Base-by-base conservation (phyloP, 2,797 vertebrate genomes). In the Sebastes cheni region DNA sequence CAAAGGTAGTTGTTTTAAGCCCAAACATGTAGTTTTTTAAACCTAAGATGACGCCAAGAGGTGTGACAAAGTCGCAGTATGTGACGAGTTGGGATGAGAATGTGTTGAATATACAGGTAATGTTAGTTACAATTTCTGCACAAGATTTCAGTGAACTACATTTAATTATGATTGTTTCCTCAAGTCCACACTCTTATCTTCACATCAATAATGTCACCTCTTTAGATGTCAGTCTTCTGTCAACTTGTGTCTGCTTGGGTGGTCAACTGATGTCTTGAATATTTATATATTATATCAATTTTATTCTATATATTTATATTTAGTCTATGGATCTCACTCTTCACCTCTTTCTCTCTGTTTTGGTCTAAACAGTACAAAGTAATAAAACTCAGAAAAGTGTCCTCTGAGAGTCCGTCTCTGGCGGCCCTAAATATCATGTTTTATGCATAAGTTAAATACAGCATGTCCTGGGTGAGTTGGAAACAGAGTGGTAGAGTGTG, bases 371-470 rank as follows among this genome's bases (percentile, higher is more conserved):
- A 67, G 55, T 56, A 65, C 60, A 70, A 75, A 82, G 60, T 59
- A 27, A 34, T 79, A 71, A 80, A 68, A 77, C 46, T 77, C 39
- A 27, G 59, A 18, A 82, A 79, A 36, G 18, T 54, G 52, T 82
- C 84, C 54, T 76, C 32, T 27, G 82, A 79, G 81, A 80, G 16
- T 65, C 7, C 27, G 64, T 75, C 79, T 81, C 84, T 39, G n/a
- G 58, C 56, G 84, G 66, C 59, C 52, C 66, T 50, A 25, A 75
- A 71, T 46, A 67, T 55, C 42, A 84, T 89, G 88, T 90, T 90
- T 89, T 84, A 90, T 90, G 75, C 75, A 80, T 58, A 30, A 77
- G 62, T 82, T 70, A 77, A 82, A 82, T 34, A 74, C 76, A 80
- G 25, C n/a, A 61, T 79, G 84, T 88, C 50, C 71, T 71, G 66